Evolutionary conservation across 2,113 vertebrate species (phyloP).

Genomic region (Taxidea taxus): DNA sequence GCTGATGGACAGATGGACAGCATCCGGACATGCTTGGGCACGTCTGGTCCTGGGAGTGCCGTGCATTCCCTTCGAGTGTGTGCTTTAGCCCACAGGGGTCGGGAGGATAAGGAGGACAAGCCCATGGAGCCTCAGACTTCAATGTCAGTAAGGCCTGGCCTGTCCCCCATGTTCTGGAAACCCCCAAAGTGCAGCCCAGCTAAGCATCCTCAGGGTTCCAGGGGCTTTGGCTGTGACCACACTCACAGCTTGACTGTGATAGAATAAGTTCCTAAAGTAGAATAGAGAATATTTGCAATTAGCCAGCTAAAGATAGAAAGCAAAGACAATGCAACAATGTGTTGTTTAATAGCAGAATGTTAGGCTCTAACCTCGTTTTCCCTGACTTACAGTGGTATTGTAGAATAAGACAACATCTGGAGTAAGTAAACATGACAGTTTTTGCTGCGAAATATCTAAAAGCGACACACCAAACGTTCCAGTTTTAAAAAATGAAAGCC

Average conservation of each 20-base stretch:
- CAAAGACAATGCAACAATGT: not conserved
- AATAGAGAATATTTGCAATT: not conserved
- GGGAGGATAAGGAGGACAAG: not conserved
- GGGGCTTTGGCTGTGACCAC: not conserved
- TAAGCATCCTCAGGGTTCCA: rapidly evolving
- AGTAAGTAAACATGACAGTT: conserved; percentile 73
- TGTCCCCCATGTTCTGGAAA: too few species aligned
- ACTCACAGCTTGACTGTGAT: not conserved
- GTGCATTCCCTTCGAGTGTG: not conserved
- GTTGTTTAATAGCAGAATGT: conserved; percentile 54
- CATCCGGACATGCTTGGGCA: too few species aligned
- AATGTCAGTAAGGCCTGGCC: too few species aligned
- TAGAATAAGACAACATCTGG: conserved; percentile 76
- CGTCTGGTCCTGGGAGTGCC: not conserved
- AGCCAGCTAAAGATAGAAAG: not conserved
- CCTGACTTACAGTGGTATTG: conserved; percentile 35
- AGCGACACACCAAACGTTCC: conserved; percentile 53
- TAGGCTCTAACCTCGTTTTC: conserved; percentile 21
- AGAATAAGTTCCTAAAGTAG: too few species aligned
- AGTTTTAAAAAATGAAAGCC: conserved; percentile 72
- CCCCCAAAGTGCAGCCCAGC: too few species aligned
- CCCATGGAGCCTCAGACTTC: not conserved
- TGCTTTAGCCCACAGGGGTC: not conserved
- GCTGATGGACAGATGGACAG: not conserved
- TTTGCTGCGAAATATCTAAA: conserved; percentile 69